A percentile compares a stretch with the other conserved stretches of the same genome.
These are phyloP conservation scores for Lacerta viridis DNA, from an alignment of 2,797 vertebrate species.

Conservation along the genomic window DNA sequence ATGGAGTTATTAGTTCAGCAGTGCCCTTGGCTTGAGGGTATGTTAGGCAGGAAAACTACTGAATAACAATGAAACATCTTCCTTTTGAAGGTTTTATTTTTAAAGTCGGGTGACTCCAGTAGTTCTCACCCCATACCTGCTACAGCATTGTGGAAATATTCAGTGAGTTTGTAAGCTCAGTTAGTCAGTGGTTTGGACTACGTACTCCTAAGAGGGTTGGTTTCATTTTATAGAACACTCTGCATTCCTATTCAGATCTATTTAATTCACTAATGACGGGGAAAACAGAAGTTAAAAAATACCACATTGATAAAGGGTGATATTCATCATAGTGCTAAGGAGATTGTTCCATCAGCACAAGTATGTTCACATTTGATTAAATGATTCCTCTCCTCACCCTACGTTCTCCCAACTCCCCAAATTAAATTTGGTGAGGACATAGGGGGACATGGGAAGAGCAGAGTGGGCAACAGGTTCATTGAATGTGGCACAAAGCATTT, in stretches of 20 bases:
- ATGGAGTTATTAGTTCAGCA: constrained; percentile 4
- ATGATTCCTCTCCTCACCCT: too few relatives aligned
- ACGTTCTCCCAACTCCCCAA: too few relatives aligned
- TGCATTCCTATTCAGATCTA: not conserved
- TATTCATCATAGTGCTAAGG: not conserved
- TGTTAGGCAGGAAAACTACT: not conserved
- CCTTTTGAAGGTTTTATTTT: not conserved
- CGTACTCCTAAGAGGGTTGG: not conserved
- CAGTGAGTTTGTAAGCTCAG: not conserved
- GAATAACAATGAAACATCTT: not conserved
- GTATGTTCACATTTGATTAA: too few relatives aligned
- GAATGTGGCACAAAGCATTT: too few relatives aligned
- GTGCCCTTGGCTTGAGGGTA: constrained; percentile 27
- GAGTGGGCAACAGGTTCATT: too few relatives aligned
- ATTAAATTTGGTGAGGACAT: too few relatives aligned
- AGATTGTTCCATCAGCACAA: too few relatives aligned
- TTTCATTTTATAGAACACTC: not conserved
- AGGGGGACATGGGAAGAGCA: too few relatives aligned
- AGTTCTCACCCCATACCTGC: not conserved
- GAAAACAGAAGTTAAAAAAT: too few relatives aligned
- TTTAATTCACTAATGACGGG: not conserved
- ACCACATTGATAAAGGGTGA: not conserved
- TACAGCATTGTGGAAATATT: not conserved
- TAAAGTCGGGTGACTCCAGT: not conserved
- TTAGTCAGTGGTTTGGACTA: not conserved